Evolutionary conservation across 2,888 invertebrate genomes (phyloP).

Genomic region (Lacanobia oleracea): DNA sequence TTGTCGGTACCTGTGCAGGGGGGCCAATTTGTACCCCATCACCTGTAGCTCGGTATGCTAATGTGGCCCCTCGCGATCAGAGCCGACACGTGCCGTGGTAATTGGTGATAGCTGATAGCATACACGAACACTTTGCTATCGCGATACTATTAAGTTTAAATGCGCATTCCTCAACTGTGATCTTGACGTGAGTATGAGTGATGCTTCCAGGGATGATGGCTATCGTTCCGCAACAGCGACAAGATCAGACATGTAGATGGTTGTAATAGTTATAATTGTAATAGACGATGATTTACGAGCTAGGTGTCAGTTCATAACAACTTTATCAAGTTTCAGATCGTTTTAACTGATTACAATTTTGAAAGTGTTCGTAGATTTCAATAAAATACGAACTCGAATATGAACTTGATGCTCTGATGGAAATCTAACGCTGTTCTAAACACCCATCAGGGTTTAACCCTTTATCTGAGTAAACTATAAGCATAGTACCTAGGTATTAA

Average conservation of each 20-base stretch:
- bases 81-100: conserved; percentile 48
- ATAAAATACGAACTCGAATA: neutral
- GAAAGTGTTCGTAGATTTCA: neutral
- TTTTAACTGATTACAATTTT: neutral
- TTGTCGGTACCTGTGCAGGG: conserved; percentile 45
- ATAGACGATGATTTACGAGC: conserved; percentile 23
- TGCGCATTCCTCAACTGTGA: conserved; percentile 25
- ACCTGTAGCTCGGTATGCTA: conserved; percentile 54
- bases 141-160: conserved; percentile 29
- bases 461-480: neutral
- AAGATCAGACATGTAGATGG: neutral
- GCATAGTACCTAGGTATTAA: too few relatives aligned
- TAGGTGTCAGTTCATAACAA: neutral
- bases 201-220: conserved; percentile 12
- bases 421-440: neutral
- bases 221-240: conserved; percentile 11
- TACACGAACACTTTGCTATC: conserved; percentile 50
- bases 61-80: conserved; percentile 47
- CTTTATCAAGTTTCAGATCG: neutral
- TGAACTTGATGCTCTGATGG: too few relatives aligned
- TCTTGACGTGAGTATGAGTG: conserved; percentile 37
- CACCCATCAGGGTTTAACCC: neutral
- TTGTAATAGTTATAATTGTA: neutral
- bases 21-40: conserved; percentile 37
- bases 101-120: conserved; percentile 60